phyloP scores from a whole-genome alignment of 2,113 vertebrate species.

The Octodon degus region DNA sequence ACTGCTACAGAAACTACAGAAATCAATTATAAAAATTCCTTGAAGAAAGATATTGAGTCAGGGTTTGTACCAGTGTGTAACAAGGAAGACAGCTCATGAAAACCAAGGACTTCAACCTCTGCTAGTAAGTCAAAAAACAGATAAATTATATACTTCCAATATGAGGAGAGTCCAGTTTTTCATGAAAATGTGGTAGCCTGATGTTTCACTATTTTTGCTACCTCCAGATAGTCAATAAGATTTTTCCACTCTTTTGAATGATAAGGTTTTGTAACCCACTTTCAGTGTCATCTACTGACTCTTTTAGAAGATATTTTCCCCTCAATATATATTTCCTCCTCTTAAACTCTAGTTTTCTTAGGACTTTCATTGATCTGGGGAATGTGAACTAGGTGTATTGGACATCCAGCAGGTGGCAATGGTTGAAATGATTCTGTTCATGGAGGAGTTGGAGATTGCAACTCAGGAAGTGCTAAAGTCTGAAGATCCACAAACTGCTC shows the following conservation, averaged over 20 bases:
- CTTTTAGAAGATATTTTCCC: neutral
- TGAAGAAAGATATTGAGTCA: neutral
- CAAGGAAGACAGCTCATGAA: neutral
- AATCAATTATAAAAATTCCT: neutral
- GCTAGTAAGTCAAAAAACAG: neutral
- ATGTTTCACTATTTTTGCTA: neutral
- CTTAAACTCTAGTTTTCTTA: neutral
- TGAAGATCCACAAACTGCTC: slow-evolving; percentile 87
- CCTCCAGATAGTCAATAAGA: neutral
- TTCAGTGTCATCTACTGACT: neutral
- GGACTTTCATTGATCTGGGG: neutral
- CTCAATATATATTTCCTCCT: neutral
- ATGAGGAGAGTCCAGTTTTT: neutral
- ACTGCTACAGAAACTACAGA: neutral
- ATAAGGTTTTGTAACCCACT: neutral
- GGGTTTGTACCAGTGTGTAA: neutral
- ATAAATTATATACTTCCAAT: neutral
- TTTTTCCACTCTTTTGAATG: neutral
- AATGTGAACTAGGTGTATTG: neutral
- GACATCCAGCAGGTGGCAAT: neutral
- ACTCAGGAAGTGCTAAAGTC: slow-evolving; percentile 85
- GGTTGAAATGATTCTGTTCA: slow-evolving; percentile 31
- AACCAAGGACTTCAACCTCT: neutral
- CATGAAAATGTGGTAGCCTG: neutral
- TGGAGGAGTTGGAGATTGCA: neutral